Conservation (phyloP, 2,113 vertebrate genomes). For the Potamarius usumacintae region DNA sequence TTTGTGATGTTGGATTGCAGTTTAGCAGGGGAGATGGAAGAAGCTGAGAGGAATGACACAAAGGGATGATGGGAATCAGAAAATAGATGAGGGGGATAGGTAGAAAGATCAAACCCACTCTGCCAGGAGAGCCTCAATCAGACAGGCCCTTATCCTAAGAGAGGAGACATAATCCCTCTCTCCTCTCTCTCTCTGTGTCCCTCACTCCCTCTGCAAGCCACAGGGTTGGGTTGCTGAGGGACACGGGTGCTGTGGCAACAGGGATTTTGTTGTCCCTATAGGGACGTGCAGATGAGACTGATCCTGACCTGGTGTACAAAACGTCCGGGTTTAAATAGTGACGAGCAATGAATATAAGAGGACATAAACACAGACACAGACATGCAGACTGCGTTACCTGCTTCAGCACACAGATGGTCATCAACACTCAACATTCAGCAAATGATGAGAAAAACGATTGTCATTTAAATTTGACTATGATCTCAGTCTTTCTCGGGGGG, state of each 20-base stretch:
- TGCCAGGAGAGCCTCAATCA: slow-evolving; percentile 62
- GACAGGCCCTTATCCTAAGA: slow-evolving; percentile 69
- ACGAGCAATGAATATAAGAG: slow-evolving; percentile 54
- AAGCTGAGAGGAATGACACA: slow-evolving; percentile 64
- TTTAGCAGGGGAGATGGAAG: slow-evolving; percentile 40
- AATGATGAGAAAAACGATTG: slow-evolving; percentile 47
- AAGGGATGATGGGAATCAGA: slow-evolving; percentile 70
- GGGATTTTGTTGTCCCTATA: slow-evolving; percentile 67
- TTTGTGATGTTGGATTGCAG: slow-evolving; percentile 83
- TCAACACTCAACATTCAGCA: slow-evolving; percentile 49
- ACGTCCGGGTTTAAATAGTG: slow-evolving; percentile 59
- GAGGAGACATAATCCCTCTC: slow-evolving; percentile 71
- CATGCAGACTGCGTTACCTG: slow-evolving; percentile 39
- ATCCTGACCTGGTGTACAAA: slow-evolving; percentile 64
- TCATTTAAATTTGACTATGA: slow-evolving; percentile 44
- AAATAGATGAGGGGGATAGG: slow-evolving; percentile 53
- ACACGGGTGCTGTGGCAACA: slow-evolving; percentile 65
- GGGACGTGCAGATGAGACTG: slow-evolving; percentile 67
- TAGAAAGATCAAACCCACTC: slow-evolving; percentile 71
- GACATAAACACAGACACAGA: slow-evolving; percentile 23
- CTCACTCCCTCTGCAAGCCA: slow-evolving; percentile 9
- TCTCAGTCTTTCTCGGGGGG: slow-evolving; percentile 26
- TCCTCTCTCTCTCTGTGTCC: slow-evolving; percentile 27
- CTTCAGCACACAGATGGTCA: slow-evolving; percentile 56
- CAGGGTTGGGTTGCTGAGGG: slow-evolving; percentile 53